Evolutionary conservation across 1,140 invertebrate species (phyloP), one percentile per base, ranked within the genome.

Genomic region (Periplaneta americana): DNA sequence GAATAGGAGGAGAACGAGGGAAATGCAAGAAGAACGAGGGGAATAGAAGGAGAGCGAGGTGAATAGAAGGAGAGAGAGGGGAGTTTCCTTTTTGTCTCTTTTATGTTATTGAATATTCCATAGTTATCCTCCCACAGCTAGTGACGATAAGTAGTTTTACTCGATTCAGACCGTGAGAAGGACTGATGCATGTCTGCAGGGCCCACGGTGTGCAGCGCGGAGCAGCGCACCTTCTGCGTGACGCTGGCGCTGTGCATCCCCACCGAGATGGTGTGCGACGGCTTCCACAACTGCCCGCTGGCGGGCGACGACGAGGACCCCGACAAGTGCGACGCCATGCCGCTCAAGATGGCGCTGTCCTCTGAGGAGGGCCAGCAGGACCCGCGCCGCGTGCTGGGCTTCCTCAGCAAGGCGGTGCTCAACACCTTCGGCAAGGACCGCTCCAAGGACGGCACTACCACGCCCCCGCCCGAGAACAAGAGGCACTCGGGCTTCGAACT

Each of bases 251-350:
- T 92, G 17, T 93, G 92, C 85, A 89, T 93, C 82, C 91, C 92
- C 5, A 90, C 90, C 78, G 89, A 91, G 83, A 86, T 93, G 76
- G 88, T 91, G 13, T 93, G 92, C 83, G 91, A 93, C 82, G 91
- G 91, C 22, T 89, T 92, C 8, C 85, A 88, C 4, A 91, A 93
- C 84, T 93, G 92, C 83, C 91, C 92, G 0, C 89, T 48, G 11
- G 80, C 90, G 57, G 91, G 91, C 82, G 89, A 87, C 83, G 90
- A 91, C 81, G 90, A 91, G 86, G 88, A 89, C 84, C 86, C 85
- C 31, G 84, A 86, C 76, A 84, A 90, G 79, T 91, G 90, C 85
- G 86, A 85, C 85, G 22, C 48, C 6, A 28, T 28, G 1, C 6
- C 48, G 28, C 5, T 66, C 2, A 66, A 66, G 10, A 9, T 22